These are phyloP conservation scores for Lottia gigantea DNA, from an alignment of 2,888 invertebrate species.

Conservation along the genomic window DNA sequence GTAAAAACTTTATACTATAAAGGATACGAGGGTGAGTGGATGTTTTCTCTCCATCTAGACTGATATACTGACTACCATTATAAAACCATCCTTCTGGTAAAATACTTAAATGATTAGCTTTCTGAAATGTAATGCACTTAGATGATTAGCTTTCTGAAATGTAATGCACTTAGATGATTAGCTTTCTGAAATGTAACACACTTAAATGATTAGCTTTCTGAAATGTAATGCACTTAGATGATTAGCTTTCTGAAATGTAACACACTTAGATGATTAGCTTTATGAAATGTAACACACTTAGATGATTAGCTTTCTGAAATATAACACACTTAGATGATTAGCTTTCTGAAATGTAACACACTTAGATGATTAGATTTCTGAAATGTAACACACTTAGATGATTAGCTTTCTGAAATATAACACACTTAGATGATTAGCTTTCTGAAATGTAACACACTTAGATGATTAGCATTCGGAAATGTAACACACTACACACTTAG, in stretches of 20 bases:
- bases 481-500: no score
- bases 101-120: conserved; percentile 51
- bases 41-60: conserved; percentile 61
- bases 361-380: conserved; percentile 57
- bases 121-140: conserved; percentile 36
- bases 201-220: conserved; percentile 43
- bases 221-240: conserved; percentile 58
- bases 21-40: conserved; percentile 61
- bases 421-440: conserved; percentile 51
- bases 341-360: conserved; percentile 59
- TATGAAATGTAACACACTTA: conserved; percentile 58
- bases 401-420: conserved; percentile 34
- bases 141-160: no score
- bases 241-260: conserved; percentile 46
- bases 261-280: no score
- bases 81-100: conserved; percentile 67
- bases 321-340: neutral
- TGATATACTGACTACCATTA: conserved; percentile 64
- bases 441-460: conserved; percentile 36
- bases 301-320: conserved; percentile 53
- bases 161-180: conserved; percentile 57
- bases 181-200: conserved; percentile 40
- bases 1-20: neutral
- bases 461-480: no score
- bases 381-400: conserved; percentile 16